Evolutionary conservation across 2,113 vertebrate species (phyloP).

Genomic region (Piprites chloris): DNA sequence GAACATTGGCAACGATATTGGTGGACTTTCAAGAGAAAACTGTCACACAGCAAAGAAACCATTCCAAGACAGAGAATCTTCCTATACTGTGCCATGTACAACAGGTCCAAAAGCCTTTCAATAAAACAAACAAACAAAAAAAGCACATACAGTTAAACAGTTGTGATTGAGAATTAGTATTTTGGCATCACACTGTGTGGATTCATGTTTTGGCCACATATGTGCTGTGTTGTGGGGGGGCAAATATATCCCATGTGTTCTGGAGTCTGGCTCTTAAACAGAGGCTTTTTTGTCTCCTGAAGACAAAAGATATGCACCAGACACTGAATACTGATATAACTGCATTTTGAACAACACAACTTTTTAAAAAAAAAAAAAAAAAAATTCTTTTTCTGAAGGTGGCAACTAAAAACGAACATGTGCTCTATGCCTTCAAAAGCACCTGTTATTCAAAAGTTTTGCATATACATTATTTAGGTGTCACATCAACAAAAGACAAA

Average conservation of each 20-base stretch:
- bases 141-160: background rate
- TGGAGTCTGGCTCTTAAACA: background rate
- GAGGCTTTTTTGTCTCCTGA: background rate
- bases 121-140: no score
- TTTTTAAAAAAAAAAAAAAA: no score
- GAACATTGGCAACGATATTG: background rate
- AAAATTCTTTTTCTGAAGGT: background rate
- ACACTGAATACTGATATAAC: background rate
- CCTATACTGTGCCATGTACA: background rate
- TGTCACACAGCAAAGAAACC: background rate
- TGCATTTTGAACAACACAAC: background rate
- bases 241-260: background rate
- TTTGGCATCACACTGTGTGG: background rate
- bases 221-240: rapidly evolving
- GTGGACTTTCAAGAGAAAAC: background rate
- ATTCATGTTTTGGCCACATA: background rate
- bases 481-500: background rate
- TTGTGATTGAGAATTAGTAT: background rate
- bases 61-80: background rate
- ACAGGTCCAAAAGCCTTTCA: no score
- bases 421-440: background rate
- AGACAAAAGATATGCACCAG: background rate
- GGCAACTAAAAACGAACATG: background rate
- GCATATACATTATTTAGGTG: background rate
- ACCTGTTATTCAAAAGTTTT: background rate